Base-by-base conservation (phyloP, 2,113 vertebrate genomes). In the Podiceps cristatus region DNA sequence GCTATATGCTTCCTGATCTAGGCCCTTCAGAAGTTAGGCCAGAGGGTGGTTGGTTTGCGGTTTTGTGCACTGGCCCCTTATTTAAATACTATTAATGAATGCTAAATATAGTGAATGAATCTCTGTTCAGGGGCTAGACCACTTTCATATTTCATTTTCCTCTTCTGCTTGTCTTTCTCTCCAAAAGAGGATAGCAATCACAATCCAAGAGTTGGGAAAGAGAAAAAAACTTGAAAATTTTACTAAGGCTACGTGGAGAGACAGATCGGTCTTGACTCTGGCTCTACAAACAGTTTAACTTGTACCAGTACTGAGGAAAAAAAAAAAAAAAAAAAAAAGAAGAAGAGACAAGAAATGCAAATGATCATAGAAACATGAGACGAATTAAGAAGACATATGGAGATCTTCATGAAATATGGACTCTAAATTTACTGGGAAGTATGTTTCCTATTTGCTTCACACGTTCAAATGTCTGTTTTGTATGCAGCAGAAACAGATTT, bases 371-470 rank as follows among this genome's bases (percentile, higher is more conserved):
- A 95, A 93, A 78, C 62, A 68, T 82, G 88, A 94, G 92, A 96
- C 55, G 91, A 93, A 95, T 97, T 96, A 96, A 71, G 79, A 63
- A 93, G 94, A 74, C 97, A 97, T 76, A 82, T 72, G 95, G 97
- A 85, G 88, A 91, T 67, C 75, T 92, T 86, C 50, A 47, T 83
- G 82, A 96, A 96, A 93, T 68, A 71, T 2, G 7, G 69, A 37
- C 93, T 76, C 53, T 44, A 72, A 71, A 87, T 96, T 74, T 90
- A 82, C 90, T 86, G 52, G 81, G 67, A 96, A 97, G 94, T 76
- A 24, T 97, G 96, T 92, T 97, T 98, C 91, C 75, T 84, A 97
- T 97, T 97, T 98, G 71, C 95, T 94, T 95, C 95, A 87, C 96
- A 88, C 72, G 0, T 95, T 92, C 84, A 80, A 77, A 86, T 90